These are phyloP conservation scores for Lithophane semibrunnea DNA, from an alignment of 2,888 invertebrate genomes.

Conservation along the genomic window DNA sequence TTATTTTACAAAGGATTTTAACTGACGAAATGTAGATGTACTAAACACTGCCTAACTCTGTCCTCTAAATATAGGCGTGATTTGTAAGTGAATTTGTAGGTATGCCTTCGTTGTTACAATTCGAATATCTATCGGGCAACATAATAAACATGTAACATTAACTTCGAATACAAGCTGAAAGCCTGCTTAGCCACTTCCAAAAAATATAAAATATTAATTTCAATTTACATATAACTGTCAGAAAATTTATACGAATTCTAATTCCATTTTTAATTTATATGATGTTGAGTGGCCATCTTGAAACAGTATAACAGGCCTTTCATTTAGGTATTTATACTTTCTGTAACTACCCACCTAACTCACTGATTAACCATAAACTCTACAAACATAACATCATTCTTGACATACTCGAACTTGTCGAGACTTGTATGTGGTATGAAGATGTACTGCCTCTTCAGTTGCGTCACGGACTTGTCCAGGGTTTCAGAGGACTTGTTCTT, in stretches of 20 bases:
- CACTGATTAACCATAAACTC: constrained; percentile 89
- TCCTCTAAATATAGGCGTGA: background rate
- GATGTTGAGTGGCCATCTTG: background rate
- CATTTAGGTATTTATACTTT: background rate
- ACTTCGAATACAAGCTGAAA: background rate
- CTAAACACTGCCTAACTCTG: background rate
- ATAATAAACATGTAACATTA: too few species aligned
- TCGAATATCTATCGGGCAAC: background rate
- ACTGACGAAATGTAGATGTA: background rate
- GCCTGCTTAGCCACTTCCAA: background rate
- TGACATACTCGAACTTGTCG: constrained; percentile 91
- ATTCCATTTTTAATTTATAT: background rate
- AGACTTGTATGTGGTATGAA: constrained; percentile 92
- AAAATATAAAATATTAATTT: background rate
- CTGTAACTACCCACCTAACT: background rate
- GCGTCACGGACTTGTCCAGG: constrained; percentile 80
- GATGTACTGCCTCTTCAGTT: constrained; percentile 90
- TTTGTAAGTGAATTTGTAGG: background rate
- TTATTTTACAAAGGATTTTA: background rate
- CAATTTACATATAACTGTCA: background rate
- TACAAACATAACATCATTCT: constrained; percentile 91
- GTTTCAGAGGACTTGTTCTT: constrained; percentile 77
- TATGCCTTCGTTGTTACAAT: background rate
- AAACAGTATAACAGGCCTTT: background rate
- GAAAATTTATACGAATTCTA: background rate